These are phyloP conservation scores for Agonopterix arenella DNA, from an alignment of 2,888 invertebrate species.

Conservation along the genomic window DNA sequence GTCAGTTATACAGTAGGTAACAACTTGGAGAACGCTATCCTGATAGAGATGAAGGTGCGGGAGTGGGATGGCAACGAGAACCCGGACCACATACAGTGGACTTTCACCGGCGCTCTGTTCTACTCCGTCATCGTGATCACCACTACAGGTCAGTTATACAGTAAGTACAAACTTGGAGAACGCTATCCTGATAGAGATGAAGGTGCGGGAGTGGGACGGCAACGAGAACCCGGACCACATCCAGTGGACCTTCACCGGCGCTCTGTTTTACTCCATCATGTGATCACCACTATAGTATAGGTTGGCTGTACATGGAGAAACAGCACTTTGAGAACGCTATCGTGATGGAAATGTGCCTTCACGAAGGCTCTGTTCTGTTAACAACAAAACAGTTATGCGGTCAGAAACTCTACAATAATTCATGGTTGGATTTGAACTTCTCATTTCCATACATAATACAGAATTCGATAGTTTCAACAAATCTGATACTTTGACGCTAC, in stretches of 20 bases:
- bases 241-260: constrained; percentile 93
- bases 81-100: constrained; percentile 83
- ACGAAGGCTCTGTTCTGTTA: too few relatives aligned
- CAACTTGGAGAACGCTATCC: constrained; percentile 78
- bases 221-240: constrained; percentile 78
- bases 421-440: too few relatives aligned
- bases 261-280: constrained; percentile 97
- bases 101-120: constrained; percentile 92
- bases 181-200: constrained; percentile 87
- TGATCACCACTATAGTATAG: constrained; percentile 97
- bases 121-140: too few relatives aligned
- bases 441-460: too few relatives aligned
- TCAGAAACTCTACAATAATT: too few relatives aligned
- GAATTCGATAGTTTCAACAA: too few relatives aligned
- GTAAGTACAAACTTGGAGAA: constrained; percentile 72
- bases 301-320: constrained; percentile 69
- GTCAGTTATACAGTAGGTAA: too few relatives aligned
- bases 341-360: constrained; percentile 77
- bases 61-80: constrained; percentile 93
- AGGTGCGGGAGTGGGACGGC: constrained; percentile 94
- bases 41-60: constrained; percentile 89
- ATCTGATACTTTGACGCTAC: too few relatives aligned
- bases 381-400: too few relatives aligned
- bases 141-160: too few relatives aligned
- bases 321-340: constrained; percentile 74